A percentile compares a stretch with the other conserved stretches of the same genome.
These are phyloP conservation scores for Ariolimax columbianus DNA, from an alignment of 2,888 invertebrate genomes.

Conservation along the genomic window DNA sequence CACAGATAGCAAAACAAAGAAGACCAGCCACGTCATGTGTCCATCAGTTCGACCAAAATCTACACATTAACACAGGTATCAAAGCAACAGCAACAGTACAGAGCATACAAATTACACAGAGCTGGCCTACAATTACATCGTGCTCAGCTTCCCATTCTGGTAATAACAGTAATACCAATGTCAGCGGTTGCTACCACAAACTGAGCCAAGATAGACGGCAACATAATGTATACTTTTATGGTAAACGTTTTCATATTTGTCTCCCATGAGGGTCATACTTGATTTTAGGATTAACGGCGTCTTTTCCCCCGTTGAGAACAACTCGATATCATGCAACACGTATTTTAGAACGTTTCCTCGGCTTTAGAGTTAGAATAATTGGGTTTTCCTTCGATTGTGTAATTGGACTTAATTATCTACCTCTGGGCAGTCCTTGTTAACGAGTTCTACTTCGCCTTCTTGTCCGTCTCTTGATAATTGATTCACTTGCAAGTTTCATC, in stretches of 20 bases:
- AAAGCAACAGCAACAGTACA: background rate
- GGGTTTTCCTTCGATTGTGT: background rate
- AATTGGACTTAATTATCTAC: background rate
- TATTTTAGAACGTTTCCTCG: background rate
- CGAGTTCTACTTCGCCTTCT: background rate
- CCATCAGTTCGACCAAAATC: background rate
- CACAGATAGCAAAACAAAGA: background rate
- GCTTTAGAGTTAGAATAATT: background rate
- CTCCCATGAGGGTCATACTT: background rate
- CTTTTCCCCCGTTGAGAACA: background rate
- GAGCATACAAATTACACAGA: background rate
- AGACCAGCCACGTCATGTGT: background rate
- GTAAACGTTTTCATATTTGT: background rate
- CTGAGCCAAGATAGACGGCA: background rate
- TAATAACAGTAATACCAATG: background rate
- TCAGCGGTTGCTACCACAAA: background rate
- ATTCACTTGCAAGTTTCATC: background rate
- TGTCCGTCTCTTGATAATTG: background rate
- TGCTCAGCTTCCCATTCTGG: background rate
- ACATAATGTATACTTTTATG: background rate
- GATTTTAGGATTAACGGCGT: background rate
- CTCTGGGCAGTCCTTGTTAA: background rate
- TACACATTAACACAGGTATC: constrained; percentile 1
- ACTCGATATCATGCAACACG: background rate
- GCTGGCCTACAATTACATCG: background rate